Evolutionary conservation across 1,140 invertebrate species (phyloP).

Genomic region (Delia radicum): DNA sequence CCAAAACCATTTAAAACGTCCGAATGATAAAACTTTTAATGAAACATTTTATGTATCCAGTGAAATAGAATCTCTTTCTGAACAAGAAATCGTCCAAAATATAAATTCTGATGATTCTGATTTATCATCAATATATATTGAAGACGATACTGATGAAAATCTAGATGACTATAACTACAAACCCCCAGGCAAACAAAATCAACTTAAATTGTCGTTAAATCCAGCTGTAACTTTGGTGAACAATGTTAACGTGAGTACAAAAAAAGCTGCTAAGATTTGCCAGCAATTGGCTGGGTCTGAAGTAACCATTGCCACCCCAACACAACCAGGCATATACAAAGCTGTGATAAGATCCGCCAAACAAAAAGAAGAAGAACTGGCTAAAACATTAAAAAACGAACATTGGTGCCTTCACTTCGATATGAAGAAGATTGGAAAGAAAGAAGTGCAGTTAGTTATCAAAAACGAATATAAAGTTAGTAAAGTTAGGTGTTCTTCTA

Average conservation of each 20-base stretch:
- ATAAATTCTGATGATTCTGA: neutral
- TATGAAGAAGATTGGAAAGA: neutral
- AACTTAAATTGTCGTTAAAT: neutral
- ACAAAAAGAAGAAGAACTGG: neutral
- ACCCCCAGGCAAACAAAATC: neutral
- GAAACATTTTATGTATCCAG: neutral
- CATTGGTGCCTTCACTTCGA: neutral
- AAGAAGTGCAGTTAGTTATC: neutral
- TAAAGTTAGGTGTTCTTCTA: conserved; percentile 6
- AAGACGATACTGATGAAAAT: neutral
- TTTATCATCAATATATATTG: neutral
- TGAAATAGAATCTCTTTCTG: no score
- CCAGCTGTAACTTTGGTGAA: neutral
- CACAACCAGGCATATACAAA: neutral
- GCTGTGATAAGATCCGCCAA: neutral
- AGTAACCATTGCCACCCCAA: no score
- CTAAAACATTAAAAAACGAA: neutral
- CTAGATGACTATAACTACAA: neutral
- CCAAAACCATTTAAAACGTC: neutral
- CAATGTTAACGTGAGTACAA: neutral
- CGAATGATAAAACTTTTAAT: neutral
- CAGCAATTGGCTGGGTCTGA: neutral
- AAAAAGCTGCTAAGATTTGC: neutral
- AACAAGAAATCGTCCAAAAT: neutral
- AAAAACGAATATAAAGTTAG: neutral